Conservation (phyloP, 2,888 invertebrate species). For the Drosophila affinis region DNA sequence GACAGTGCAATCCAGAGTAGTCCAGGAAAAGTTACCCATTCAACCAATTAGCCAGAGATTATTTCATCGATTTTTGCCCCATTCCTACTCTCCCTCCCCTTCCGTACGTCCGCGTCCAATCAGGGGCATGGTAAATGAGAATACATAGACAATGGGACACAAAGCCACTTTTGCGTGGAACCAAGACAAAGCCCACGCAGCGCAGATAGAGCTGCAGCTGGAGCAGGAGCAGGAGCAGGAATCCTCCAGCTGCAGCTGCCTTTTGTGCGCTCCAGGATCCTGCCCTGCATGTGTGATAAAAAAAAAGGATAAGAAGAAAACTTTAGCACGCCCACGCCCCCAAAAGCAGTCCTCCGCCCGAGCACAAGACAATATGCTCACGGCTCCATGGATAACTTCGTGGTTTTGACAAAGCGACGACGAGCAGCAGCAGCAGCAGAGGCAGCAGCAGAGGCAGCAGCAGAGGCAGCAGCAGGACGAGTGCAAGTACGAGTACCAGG, state of each 20-base stretch:
- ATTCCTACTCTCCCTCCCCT: too few species aligned
- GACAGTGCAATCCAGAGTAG: not conserved
- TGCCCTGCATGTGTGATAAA: conserved; percentile 41
- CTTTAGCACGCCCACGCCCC: conserved; percentile 8
- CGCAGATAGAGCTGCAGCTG: too few species aligned
- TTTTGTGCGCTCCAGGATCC: conserved; percentile 39
- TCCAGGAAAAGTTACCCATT: conserved; percentile 39
- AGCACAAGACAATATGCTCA: conserved; percentile 49
- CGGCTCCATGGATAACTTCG: conserved; percentile 63
- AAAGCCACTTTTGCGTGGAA: conserved; percentile 39
- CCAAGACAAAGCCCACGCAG: conserved; percentile 32
- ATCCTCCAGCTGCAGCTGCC: conserved; percentile 18
- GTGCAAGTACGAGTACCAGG: not conserved
- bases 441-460: too few species aligned
- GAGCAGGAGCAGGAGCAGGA: conserved; percentile 11
- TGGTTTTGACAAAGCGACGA: conserved; percentile 65
- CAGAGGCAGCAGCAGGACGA: too few species aligned
- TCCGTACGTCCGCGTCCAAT: not conserved
- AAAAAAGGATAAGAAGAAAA: conserved; percentile 28
- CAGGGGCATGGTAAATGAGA: not conserved
- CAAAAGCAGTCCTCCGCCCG: conserved; percentile 13
- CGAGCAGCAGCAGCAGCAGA: conserved; percentile 34
- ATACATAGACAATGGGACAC: not conserved
- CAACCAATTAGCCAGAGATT: conserved; percentile 47
- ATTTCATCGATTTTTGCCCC: conserved; percentile 41